A percentile compares a stretch with the other conserved stretches of the same genome.
phyloP scores from a whole-genome alignment of 2,113 vertebrate genomes.

The Osmerus mordax region DNA sequence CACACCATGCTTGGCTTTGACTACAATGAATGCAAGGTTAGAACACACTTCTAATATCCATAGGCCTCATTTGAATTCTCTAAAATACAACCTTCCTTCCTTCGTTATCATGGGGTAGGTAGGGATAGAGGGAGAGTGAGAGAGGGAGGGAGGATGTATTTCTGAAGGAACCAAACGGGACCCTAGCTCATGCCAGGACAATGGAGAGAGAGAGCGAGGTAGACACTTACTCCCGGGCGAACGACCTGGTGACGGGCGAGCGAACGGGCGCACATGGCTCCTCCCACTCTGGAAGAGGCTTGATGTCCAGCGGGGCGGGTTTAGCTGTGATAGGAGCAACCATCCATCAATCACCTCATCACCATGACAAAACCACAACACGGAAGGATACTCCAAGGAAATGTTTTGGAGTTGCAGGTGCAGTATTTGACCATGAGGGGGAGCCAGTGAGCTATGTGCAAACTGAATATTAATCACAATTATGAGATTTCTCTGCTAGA shows the following conservation, averaged over 20 bases:
- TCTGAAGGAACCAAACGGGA: too few species aligned
- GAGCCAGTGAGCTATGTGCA: too few species aligned
- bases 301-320: constrained; percentile 95
- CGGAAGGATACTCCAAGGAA: not conserved
- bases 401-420: too few species aligned
- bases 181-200: not conserved
- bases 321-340: constrained; percentile 73
- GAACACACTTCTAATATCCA: constrained; percentile 22
- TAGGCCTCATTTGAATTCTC: constrained; percentile 21
- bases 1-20: constrained; percentile 33
- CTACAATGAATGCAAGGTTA: constrained; percentile 32
- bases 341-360: constrained; percentile 23
- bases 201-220: not conserved
- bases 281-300: constrained; percentile 91
- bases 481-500: too few species aligned
- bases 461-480: too few species aligned
- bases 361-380: not conserved
- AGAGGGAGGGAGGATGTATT: too few species aligned
- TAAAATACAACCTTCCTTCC: not conserved
- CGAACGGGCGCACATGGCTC: constrained; percentile 90
- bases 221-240: constrained; percentile 93
- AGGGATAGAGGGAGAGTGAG: too few species aligned
- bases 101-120: too few species aligned
- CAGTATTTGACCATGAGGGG: too few species aligned
- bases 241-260: constrained; percentile 96